Evolutionary conservation across 1,140 invertebrate species (phyloP), one percentile per base, ranked within the genome.

Genomic region (Chrysoperla carnea): DNA sequence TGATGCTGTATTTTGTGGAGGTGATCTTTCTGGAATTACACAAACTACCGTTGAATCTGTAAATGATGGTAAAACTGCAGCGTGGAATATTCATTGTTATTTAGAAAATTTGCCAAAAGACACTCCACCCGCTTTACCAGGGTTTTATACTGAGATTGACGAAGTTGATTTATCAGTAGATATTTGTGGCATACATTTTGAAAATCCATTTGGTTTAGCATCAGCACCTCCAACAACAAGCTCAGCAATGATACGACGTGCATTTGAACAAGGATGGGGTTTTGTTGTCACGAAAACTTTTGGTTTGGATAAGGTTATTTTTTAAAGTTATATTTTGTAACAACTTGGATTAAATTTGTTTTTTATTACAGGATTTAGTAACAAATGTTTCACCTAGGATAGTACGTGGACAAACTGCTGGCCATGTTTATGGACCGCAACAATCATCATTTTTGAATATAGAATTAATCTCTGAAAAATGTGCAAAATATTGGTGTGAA

Each of bases 261-360:
- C 85, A 13, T 98, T 97, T 58, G 78, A 96, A 63, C 83, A 88
- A 50, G 94, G 95, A 1, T 99, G 95, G 95, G 86, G 76, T 4
- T 99, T 94, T 60, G 86, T 80, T 40, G 78, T 99, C 1, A 98
- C 93, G 0, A 98, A 99, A 67, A 99, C 95, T 0, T 99, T 92
- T 61, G 70, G 76, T 7, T 63, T 99, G 5, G 86, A 97, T 60
- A 97, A 99, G 70, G 86, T 87, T 49, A 42, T 27, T 43, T 11
- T 11, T 49, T 15, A 15, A 36, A 36, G 13, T 44, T 40, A n/a
- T 29, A 44, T 14, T 14, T 11, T 44, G 12, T 41, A 39, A 40
- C 42, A 11, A 39, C 29, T 46, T 23, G 6, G 4, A 28, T 5
- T 13, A 28, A 52, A 35, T 50, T 3, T 8, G 46, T 40, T 47